Evolutionary conservation across 2,888 invertebrate species (phyloP), one percentile per base, ranked within the genome.

Genomic region (Dyspetes luteomarginatus): DNA sequence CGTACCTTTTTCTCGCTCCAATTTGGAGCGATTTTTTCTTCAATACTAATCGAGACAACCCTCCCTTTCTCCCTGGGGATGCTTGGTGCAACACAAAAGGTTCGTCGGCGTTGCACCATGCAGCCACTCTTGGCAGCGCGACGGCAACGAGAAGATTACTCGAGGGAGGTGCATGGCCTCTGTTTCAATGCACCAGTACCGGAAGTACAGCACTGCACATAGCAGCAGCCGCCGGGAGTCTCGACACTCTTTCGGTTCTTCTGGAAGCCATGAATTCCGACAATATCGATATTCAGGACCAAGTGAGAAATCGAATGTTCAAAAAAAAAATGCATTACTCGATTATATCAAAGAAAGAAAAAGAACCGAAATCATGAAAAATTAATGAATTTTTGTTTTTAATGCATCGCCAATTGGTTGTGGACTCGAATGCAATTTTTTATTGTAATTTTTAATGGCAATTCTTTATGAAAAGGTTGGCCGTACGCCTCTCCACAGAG

Each of bases 401-500:
- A n/a, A n/a, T n/a, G n/a, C n/a, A n/a, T n/a, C n/a, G n/a, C n/a
- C n/a, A n/a, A n/a, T n/a, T n/a, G n/a, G n/a, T n/a, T n/a, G n/a
- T n/a, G n/a, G n/a, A n/a, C n/a, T n/a, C n/a, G n/a, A n/a, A n/a
- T n/a, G n/a, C n/a, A n/a, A n/a, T n/a, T n/a, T n/a, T n/a, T n/a
- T n/a, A n/a, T 36, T 36, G 9, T 36, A 36, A 36, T 12, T 36
- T 12, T 12, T 24, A 52, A 52, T 9, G 52, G 3, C n/a, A 12
- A 24, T n/a, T 45, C 52, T 41, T 41, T 17, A 17, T 85, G 17
- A 36, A 36, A 55, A 80, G 83, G 86, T 87, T 15, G 92, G 93
- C 36, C 90, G 93, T 7, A 94, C 94, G 15, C 93, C 94, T 12
- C 90, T 94, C 7, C 94, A 94, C 85, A 91, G 92, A 71, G 94